Base-by-base conservation (phyloP, 2,888 invertebrate genomes). In the Hofmannophila pseudospretella region DNA sequence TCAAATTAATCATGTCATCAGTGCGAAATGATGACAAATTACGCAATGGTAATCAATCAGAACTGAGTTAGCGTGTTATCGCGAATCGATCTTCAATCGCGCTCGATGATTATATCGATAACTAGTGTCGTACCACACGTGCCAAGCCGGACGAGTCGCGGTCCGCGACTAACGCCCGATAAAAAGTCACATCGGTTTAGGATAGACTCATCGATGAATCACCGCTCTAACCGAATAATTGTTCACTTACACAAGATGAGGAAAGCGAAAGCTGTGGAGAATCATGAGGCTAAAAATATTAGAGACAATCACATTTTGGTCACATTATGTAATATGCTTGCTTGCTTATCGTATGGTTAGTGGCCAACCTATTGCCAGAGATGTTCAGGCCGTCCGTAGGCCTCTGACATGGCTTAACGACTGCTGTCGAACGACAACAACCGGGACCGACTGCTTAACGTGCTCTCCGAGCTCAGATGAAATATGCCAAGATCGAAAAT, bases 121-220 rank as follows among this genome's bases (percentile, higher is more conserved):
- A 34, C 42, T 38, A 37, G 38, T 37, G 33, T 53, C 46, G 44
- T 42, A 46, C 46, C 49, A 22, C 65, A 60, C 60, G 64, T 66
- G 65, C 47, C 16, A 16, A 16, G 16, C 16, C n/a, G 16, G 5
- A 4, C 16, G 16, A 16, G 16, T 16, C 16, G 54, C 51, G 47
- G 33, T 26, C 10, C 55, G 60, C 64, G 68, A 67, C 62, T 61
- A 61, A 62, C 57, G 69, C 49, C 60, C 82, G 78, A 80, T 84
- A 81, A 84, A 81, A 84, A 79, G 60, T 78, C 60, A 67, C 60
- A 68, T 76, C 70, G 67, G 31, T 25, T 36, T 41, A 7, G 70
- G 73, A 80, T 82, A 85, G 81, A 86, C 84, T 86, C 86, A 84
- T 81, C 86, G 85, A 72, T 86, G 86, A 86, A 64, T 86, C 86